Evolutionary conservation across 2,888 invertebrate species (phyloP), one percentile per base, ranked within the genome.

Genomic region (Lycia hirtaria): DNA sequence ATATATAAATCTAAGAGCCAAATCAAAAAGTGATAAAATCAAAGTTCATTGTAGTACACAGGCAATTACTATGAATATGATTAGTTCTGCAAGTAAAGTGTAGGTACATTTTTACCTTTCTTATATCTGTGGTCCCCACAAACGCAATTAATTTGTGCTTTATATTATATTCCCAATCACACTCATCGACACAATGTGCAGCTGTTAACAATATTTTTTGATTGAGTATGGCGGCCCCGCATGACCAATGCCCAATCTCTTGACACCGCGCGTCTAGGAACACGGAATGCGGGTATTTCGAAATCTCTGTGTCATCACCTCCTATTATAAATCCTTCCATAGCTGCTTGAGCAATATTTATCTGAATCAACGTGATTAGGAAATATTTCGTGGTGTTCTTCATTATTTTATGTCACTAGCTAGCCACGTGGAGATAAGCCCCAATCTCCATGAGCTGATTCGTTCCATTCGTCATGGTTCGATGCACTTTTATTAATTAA

Each of bases 51-150:
- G n/a, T n/a, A n/a, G n/a, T n/a, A n/a, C n/a, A n/a, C n/a, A n/a
- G n/a, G n/a, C n/a, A n/a, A n/a, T n/a, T n/a, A n/a, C n/a, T n/a
- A n/a, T n/a, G n/a, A n/a, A n/a, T n/a, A n/a, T n/a, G n/a, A n/a
- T 26, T 5, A 12, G 7, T 32, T 33, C 14, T 14, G 4, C 6
- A 7, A 33, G 2, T 4, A 17, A 6, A 38, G 4, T 20, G 20
- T 0, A 38, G 37, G 5, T 50, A 35, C 47, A 58, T 54, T 45
- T 45, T 19, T n/a, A 58, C 58, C 50, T 45, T 19, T n/a, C 22
- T 47, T 10, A 55, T 5, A 12, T 48, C 35, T 14, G 45, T 37
- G 32, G 51, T 56, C 7, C 47, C 54, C 24, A 33, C 41, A 26
- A 40, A 51, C 17, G 26, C 24, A 14, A 9, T 10, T 19, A 51